These are phyloP conservation scores for Charanyca ferruginea DNA, from an alignment of 2,888 invertebrate genomes.

Conservation along the genomic window DNA sequence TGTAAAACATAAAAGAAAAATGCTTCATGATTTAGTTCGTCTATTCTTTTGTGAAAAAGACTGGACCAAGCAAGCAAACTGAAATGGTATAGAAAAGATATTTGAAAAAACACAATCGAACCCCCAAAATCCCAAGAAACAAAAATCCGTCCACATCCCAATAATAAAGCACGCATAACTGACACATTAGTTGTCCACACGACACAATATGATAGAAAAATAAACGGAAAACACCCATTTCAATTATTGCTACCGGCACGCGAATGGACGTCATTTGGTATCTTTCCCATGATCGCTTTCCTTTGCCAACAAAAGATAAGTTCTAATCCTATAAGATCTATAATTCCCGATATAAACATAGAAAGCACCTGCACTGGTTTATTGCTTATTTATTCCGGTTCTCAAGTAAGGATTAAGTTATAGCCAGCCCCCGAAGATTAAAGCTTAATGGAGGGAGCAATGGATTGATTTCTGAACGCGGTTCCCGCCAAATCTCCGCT, in stretches of 20 bases:
- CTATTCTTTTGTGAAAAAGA: neutral
- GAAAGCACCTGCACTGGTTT: conserved; percentile 88
- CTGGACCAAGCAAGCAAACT: neutral
- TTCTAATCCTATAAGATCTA: conserved; percentile 75
- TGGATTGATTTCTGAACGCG: conserved; percentile 89
- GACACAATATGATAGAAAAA: conserved; percentile 77
- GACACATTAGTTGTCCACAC: conserved; percentile 79
- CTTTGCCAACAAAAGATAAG: conserved; percentile 63
- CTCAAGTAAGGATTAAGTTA: conserved; percentile 90
- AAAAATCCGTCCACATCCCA: conserved; percentile 51
- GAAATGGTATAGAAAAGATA: neutral
- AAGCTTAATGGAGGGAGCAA: conserved; percentile 87
- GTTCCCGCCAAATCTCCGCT: conserved; percentile 81
- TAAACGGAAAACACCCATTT: conserved; percentile 76
- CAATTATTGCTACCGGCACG: conserved; percentile 86
- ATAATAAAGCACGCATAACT: conserved; percentile 66
- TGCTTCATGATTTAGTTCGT: neutral
- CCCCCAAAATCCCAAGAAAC: conserved; percentile 32
- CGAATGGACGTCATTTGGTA: conserved; percentile 80
- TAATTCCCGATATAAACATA: conserved; percentile 79
- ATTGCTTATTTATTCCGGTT: conserved; percentile 89
- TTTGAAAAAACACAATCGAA: conserved; percentile 21
- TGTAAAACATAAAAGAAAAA: neutral
- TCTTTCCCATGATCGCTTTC: conserved; percentile 82
- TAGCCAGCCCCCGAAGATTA: conserved; percentile 89